phyloP scores from a whole-genome alignment of 1,140 invertebrate species.

The Brachionus koreanus region DNA sequence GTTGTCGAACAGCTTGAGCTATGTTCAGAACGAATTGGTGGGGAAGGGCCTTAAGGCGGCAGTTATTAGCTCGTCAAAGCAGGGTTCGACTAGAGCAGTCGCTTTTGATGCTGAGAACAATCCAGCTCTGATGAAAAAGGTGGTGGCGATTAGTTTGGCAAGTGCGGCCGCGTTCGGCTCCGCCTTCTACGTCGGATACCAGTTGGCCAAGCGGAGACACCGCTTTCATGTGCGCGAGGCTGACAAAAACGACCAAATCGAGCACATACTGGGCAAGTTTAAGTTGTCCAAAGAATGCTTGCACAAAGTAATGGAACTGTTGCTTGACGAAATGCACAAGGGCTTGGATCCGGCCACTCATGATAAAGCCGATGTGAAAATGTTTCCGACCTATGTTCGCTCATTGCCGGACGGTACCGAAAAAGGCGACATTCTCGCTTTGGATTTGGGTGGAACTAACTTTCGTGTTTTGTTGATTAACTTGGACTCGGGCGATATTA shows the following conservation, averaged over 20 bases:
- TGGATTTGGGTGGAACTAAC: conserved; percentile 97
- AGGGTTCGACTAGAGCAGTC: neutral
- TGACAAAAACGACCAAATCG: conserved; percentile 64
- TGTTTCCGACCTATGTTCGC: conserved; percentile 91
- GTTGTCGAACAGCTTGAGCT: neutral
- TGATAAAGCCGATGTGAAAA: conserved; percentile 75
- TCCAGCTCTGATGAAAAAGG: conserved; percentile 6
- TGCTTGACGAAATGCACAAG: conserved; percentile 71
- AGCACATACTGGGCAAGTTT: conserved; percentile 78
- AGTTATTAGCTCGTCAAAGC: neutral
- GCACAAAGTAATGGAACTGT: conserved; percentile 69
- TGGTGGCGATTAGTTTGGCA: conserved; percentile 9
- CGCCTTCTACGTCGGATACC: conserved; percentile 27
- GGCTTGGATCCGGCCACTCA: conserved; percentile 77
- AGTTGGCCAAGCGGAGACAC: conserved; percentile 1
- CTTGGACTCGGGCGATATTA: conserved; percentile 69
- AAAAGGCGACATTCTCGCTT: conserved; percentile 86
- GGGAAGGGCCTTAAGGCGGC: neutral
- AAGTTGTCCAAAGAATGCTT: conserved; percentile 75
- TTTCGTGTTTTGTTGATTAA: conserved; percentile 75
- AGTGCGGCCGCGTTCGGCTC: conserved; percentile 29
- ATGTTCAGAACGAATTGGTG: conserved; percentile 18
- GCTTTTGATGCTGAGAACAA: neutral
- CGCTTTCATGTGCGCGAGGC: conserved; percentile 37
- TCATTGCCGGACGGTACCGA: conserved; percentile 91